Base-by-base conservation (phyloP, 2,888 invertebrate species). In the Xestobium rufovillosum region DNA sequence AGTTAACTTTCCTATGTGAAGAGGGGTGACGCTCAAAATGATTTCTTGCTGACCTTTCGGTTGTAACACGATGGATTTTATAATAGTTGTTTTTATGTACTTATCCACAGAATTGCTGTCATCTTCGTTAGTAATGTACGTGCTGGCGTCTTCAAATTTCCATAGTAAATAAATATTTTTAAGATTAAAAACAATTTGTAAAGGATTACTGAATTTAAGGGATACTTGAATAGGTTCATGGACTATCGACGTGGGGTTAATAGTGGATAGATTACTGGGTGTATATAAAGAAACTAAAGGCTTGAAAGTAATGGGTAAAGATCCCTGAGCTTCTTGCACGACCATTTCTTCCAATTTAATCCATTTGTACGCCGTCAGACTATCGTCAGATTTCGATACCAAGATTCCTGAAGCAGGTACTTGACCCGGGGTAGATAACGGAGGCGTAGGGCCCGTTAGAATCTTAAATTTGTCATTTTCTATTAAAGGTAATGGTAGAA, bases 181-280 rank as follows among this genome's bases (percentile, higher is more conserved):
- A 38, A 89, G 61, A 26, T 78, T 70, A 44, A 89, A 60, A 1
- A 78, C 67, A 44, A 89, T 78, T 56, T 83, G 78, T 33, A 89
- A 63, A 0, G 83, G 83, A 65, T 90, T 90, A 47, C 73, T 71
- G 44, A 94, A 68, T 34, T 78, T 75, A 14, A 92, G 70, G 26
- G 81, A 79, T 35, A 92, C 71, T 61, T 82, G 81, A 35, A 92
- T 79, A 1, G 85, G 83, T 61, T 94, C 92, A 60, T 82, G 81
- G 49, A 85, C 74, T 31, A 87, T 78, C 6, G 81, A 81, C 13
- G 80, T 66, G 2, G 89, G 84, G 53, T 75, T 76, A 31, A 68
- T 66, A 30, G 65, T 68, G 47, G 78, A 78, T 43, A 83, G 78
- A 38, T 78, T 78, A 38, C 70, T 70, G 45, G 73, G 72, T 1